phyloP scores from a whole-genome alignment of 2,113 vertebrate genomes.

The Sula dactylatra region DNA sequence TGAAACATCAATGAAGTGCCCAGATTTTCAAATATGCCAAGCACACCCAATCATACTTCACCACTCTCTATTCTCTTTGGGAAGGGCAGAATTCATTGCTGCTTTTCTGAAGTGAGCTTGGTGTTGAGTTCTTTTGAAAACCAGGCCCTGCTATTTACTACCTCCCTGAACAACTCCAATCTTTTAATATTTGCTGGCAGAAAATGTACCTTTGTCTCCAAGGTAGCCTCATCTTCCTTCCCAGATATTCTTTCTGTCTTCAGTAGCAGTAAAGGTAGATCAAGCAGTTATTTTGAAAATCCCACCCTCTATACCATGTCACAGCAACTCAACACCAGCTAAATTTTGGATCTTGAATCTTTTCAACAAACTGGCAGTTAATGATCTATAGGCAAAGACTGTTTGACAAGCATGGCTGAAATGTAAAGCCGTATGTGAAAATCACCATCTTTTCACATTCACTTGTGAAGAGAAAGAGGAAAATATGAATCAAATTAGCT shows the following conservation, averaged over 20 bases:
- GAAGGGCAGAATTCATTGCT: background rate
- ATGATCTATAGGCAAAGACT: constrained; percentile 19
- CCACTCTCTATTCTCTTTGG: background rate
- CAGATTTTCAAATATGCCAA: background rate
- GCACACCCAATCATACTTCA: background rate
- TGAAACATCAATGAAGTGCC: background rate
- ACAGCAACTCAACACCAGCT: constrained; percentile 21
- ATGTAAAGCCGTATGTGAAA: constrained; percentile 38
- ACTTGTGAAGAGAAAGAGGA: constrained; percentile 36
- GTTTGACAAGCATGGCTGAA: constrained; percentile 23
- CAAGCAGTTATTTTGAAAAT: background rate
- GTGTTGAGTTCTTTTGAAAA: background rate
- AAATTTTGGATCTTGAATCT: background rate
- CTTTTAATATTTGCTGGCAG: background rate
- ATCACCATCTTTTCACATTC: constrained; percentile 34
- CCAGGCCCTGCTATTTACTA: background rate
- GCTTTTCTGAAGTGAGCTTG: background rate
- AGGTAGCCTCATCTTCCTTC: background rate
- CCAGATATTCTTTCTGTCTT: background rate
- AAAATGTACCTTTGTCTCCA: background rate
- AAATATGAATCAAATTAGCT: constrained; percentile 68
- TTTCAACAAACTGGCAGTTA: constrained; percentile 15
- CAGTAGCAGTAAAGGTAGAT: background rate
- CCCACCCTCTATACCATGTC: background rate
- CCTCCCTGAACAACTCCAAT: background rate